phyloP scores from a whole-genome alignment of 2,888 invertebrate species.

The Stomorhina lunata region DNA sequence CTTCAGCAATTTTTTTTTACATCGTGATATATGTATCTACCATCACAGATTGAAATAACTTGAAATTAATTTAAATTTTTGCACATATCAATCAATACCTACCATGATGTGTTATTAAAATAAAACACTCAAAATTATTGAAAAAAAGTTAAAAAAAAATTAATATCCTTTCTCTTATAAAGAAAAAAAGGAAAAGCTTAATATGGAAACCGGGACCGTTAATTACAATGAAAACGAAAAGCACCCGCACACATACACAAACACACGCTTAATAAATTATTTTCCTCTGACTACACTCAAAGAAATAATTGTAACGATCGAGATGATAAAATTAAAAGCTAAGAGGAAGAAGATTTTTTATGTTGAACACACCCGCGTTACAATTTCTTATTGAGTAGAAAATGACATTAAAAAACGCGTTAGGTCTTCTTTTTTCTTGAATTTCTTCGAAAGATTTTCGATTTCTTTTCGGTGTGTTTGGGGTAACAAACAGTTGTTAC shows the following conservation, averaged over 20 bases:
- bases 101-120: not conserved
- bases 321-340: not conserved
- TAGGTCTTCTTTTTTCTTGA: slow-evolving; percentile 35
- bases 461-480: slow-evolving; percentile 45
- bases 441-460: slow-evolving; percentile 13
- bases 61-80: too few species aligned
- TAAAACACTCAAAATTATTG: not conserved
- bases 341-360: not conserved
- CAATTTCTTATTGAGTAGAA: not conserved
- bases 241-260: slow-evolving; percentile 68
- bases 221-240: slow-evolving; percentile 16
- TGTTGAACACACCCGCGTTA: slow-evolving; percentile 26
- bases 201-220: not conserved
- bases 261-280: slow-evolving; percentile 67
- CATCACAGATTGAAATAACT: too few species aligned
- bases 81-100: too few species aligned
- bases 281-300: slow-evolving; percentile 66
- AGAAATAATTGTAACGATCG: slow-evolving; percentile 7
- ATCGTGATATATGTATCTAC: too few species aligned
- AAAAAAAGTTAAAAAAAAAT: not conserved
- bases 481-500: slow-evolving; percentile 63
- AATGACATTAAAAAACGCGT: slow-evolving; percentile 36
- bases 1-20: too few species aligned
- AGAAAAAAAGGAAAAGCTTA: not conserved
- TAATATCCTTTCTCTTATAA: slow-evolving; percentile 3